Conservation (phyloP, 2,797 vertebrate genomes). For the Melanotaenia trifasciata region DNA sequence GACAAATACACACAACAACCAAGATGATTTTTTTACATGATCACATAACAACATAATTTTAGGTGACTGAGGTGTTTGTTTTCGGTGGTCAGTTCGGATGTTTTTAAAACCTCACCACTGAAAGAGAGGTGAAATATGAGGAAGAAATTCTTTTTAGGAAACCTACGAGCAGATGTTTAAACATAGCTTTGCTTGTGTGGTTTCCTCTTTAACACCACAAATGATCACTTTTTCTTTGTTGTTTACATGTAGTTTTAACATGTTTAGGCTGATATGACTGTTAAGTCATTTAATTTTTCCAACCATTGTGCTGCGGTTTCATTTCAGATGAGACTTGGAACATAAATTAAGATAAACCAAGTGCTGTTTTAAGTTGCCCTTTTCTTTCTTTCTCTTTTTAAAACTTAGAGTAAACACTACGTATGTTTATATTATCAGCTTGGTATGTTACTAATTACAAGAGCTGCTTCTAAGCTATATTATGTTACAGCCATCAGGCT, state of each 20-base stretch:
- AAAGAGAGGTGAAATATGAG: constrained; percentile 11
- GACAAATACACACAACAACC: constrained; percentile 34
- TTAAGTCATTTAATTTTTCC: neutral
- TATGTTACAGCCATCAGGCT: too few species aligned
- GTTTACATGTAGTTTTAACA: constrained; percentile 31
- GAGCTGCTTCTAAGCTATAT: neutral
- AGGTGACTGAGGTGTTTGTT: constrained; percentile 36
- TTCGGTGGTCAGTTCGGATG: constrained; percentile 25
- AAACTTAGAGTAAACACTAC: too few species aligned
- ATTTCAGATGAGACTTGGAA: neutral
- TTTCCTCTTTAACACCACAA: constrained; percentile 64
- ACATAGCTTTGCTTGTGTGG: constrained; percentile 46
- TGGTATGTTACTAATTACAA: neutral
- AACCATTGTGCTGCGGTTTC: neutral
- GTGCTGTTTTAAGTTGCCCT: neutral
- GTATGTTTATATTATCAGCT: neutral
- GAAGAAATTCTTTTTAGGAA: constrained; percentile 20
- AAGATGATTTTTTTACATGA: constrained; percentile 31
- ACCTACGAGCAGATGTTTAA: constrained; percentile 55
- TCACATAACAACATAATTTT: constrained; percentile 33
- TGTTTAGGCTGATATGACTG: neutral
- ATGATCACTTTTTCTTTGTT: constrained; percentile 26
- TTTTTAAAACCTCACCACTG: constrained; percentile 48
- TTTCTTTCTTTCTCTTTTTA: neutral
- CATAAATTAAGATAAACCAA: neutral